These are phyloP conservation scores for Sebastes steindachneri DNA, from an alignment of 2,797 vertebrate species.

Conservation along the genomic window DNA sequence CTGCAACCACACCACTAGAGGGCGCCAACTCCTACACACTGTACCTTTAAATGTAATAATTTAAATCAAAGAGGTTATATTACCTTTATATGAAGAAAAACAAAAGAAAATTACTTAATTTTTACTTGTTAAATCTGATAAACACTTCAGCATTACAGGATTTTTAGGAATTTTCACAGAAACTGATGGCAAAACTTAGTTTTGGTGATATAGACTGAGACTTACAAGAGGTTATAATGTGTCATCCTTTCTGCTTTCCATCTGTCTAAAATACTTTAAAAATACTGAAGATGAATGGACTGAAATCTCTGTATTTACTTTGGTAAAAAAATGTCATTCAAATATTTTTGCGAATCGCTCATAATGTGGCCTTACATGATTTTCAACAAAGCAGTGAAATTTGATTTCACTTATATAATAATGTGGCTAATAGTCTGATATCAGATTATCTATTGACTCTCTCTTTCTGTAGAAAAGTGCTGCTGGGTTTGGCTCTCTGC, in stretches of 20 bases:
- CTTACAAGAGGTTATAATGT: not conserved
- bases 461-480: not conserved
- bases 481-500: slow-evolving; percentile 5
- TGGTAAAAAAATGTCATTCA: not conserved
- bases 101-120: not conserved
- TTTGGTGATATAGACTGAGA: not conserved
- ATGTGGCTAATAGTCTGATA: not conserved
- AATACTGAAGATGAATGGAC: not conserved
- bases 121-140: not conserved
- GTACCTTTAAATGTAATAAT: no score
- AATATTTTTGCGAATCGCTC: not conserved
- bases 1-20: no score
- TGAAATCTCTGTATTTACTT: not conserved
- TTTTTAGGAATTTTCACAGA: not conserved
- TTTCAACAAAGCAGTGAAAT: not conserved
- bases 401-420: not conserved
- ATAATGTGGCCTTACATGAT: not conserved
- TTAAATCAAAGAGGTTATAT: not conserved
- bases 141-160: not conserved
- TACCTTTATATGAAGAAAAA: not conserved
- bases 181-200: not conserved
- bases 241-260: not conserved
- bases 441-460: not conserved
- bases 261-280: not conserved
- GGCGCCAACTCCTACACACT: no score